Evolutionary conservation across 2,113 vertebrate species (phyloP).

Genomic region (Gymnocephalus cernua): DNA sequence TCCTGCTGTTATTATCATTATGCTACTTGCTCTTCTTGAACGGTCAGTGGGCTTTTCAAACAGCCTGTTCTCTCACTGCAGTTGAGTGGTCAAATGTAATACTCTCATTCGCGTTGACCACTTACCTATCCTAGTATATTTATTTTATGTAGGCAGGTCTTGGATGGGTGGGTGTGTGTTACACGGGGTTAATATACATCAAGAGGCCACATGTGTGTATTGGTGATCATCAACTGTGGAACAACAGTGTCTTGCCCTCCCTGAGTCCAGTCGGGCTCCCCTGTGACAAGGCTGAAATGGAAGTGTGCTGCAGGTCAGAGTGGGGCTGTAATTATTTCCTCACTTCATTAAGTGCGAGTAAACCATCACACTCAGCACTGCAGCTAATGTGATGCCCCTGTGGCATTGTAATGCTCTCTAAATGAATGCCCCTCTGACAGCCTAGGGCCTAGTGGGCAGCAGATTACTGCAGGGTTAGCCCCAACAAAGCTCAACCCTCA

Average conservation of each 20-base stretch:
- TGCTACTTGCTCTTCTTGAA: slow-evolving; percentile 25
- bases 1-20: slow-evolving; percentile 27
- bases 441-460: slow-evolving; percentile 75
- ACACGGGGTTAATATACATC: slow-evolving; percentile 73
- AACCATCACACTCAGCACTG: slow-evolving; percentile 84
- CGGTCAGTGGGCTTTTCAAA: slow-evolving; percentile 37
- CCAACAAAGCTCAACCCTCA: slow-evolving; percentile 69
- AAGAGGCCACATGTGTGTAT: slow-evolving; percentile 71
- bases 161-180: slow-evolving; percentile 64
- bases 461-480: slow-evolving; percentile 80
- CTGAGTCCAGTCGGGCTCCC: slow-evolving; percentile 65
- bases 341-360: slow-evolving; percentile 87
- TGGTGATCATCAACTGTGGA: slow-evolving; percentile 74
- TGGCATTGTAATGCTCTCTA: slow-evolving; percentile 84
- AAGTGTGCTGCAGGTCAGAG: slow-evolving; percentile 84
- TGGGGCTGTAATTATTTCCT: slow-evolving; percentile 86
- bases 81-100: slow-evolving; percentile 57
- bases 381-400: slow-evolving; percentile 83
- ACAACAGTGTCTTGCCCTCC: slow-evolving; percentile 70
- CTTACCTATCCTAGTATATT: slow-evolving; percentile 46
- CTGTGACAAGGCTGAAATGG: slow-evolving; percentile 76
- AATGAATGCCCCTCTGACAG: slow-evolving; percentile 83
- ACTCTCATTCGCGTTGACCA: slow-evolving; percentile 53
- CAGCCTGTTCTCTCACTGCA: slow-evolving; percentile 36
- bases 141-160: slow-evolving; percentile 59